Evolutionary conservation across 2,888 invertebrate species (phyloP), one percentile per base, ranked within the genome.

Genomic region (Homarus gammarus): DNA sequence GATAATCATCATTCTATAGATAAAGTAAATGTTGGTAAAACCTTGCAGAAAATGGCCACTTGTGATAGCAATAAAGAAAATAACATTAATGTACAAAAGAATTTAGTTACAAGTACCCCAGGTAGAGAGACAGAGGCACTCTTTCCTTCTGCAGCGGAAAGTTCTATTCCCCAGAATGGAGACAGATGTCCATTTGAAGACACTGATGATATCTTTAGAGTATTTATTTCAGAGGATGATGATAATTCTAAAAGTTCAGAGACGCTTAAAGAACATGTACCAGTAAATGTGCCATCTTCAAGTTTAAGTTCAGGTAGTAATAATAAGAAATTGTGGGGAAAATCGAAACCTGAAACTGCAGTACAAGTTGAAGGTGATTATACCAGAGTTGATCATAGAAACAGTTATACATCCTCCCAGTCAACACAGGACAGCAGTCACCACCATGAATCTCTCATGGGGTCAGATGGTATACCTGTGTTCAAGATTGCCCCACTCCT

Each of bases 381-480:
- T 0, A 1, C 5, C 15, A 8, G 27, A 27, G 3, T 18, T 56
- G 38, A 51, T 38, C 10, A 38, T 12, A 40, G 33, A 44, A n/a
- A 40, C 8, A 10, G 51, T 72, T 18, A 22, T 36, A 22, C 22
- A 6, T 12, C 2, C 31, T 18, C 33, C 36, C 49, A 18, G 56
- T n/a, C 83, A 51, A 31, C 72, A 12, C 33, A 10, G 8, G 64
- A 87, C 31, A 56, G 8, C 18, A 64, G 49, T 40, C 44, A 72
- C 44, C 61, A 73, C 0, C 87, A 87, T 64, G 72, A 81, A 12
- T 73, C 81, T 31, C 31, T 81, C 31, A 72, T 81, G 27, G 87
- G 87, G 31, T 81, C 81, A 73, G 87, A 87, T 87, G 81, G 87
- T 27, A 78, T 87, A 33, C 87, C 87, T 51, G 87, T 87, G 1